phyloP scores from a whole-genome alignment of 2,113 vertebrate genomes.

The Columba janthina region DNA sequence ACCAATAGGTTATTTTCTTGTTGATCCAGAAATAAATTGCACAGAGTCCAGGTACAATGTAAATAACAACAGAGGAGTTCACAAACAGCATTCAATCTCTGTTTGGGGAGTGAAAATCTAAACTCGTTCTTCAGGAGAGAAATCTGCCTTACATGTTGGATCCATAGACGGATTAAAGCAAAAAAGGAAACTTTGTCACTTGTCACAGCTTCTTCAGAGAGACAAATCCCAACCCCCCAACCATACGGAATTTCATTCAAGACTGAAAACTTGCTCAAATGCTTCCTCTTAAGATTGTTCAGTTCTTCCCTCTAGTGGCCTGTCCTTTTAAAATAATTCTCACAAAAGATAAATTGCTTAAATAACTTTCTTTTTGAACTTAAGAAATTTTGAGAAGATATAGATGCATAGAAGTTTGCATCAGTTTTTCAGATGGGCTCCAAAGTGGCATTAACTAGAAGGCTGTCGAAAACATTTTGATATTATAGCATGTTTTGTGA shows the following conservation, averaged over 20 bases:
- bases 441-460: neutral
- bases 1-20: neutral
- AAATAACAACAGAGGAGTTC: neutral
- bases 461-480: neutral
- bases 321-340: neutral
- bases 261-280: conserved; percentile 29
- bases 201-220: neutral
- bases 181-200: neutral
- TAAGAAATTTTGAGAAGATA: neutral
- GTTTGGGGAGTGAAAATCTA: neutral
- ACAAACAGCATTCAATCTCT: neutral
- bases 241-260: neutral
- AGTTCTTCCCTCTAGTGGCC: conserved; percentile 16
- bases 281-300: neutral
- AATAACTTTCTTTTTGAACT: neutral
- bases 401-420: neutral
- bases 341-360: neutral
- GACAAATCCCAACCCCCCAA: neutral
- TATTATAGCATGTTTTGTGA: neutral
- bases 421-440: neutral
- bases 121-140: neutral
- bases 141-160: neutral
- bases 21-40: neutral
- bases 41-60: neutral
- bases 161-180: neutral